Evolutionary conservation across 30 jellyfish, hydroid and myxozoan genomes (phyloP).

Genomic region (Turritopsis dohrnii): DNA sequence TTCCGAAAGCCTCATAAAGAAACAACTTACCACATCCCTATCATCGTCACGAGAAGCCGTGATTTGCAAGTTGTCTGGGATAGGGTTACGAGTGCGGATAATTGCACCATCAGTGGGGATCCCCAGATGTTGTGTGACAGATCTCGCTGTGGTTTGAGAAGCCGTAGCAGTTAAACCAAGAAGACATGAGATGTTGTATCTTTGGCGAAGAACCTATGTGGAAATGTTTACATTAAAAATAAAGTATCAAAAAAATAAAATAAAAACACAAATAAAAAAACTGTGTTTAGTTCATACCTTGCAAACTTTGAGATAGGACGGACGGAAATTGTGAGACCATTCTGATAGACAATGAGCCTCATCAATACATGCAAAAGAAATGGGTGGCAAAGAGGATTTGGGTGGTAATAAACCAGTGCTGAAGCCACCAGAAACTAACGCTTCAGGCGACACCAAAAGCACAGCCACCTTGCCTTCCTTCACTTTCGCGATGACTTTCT

Average conservation of each 20-base stretch:
- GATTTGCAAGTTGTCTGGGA: conserved; percentile 69
- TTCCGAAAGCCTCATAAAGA: neutral
- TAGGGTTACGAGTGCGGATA: conserved; percentile 50
- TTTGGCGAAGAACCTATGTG: conserved; percentile 73
- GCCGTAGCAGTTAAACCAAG: conserved; percentile 97
- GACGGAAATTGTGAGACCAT: conserved; percentile 97
- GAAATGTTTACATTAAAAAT: neutral
- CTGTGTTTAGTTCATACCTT: conserved; percentile 33
- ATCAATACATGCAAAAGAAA: conserved; percentile 93
- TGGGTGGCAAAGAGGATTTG: conserved; percentile 57
- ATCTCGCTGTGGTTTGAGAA: conserved; percentile 63
- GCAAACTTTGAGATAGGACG: conserved; percentile 83
- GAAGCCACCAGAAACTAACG: conserved; percentile 83
- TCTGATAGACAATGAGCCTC: conserved; percentile 98
- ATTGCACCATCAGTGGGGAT: conserved; percentile 48
- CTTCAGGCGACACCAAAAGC: conserved; percentile 93
- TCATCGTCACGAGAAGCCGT: conserved; percentile 77
- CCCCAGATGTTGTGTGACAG: conserved; percentile 80
- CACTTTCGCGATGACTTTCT: conserved; percentile 53
- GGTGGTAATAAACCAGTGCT: conserved; percentile 60
- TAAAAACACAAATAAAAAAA: neutral
- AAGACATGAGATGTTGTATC: conserved; percentile 55
- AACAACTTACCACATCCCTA: conserved; percentile 64
- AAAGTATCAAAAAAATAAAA: neutral
- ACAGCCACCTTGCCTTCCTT: conserved; percentile 65